phyloP scores from a whole-genome alignment of 2,113 vertebrate genomes.

The Pitta sordida region DNA sequence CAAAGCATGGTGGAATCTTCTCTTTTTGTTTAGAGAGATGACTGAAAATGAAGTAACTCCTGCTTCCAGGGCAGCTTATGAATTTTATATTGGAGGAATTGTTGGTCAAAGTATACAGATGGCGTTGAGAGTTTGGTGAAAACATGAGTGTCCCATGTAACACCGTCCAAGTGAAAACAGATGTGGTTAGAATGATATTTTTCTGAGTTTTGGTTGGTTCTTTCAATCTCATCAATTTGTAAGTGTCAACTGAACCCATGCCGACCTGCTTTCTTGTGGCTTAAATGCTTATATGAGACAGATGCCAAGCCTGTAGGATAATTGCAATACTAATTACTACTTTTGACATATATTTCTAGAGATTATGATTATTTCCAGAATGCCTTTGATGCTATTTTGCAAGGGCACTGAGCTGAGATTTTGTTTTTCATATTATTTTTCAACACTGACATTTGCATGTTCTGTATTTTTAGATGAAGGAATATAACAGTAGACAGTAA shows the following conservation, averaged over 20 bases:
- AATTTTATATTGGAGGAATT: neutral
- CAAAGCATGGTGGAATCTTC: neutral
- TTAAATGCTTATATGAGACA: constrained; percentile 12
- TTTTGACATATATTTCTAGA: constrained; percentile 20
- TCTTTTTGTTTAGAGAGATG: neutral
- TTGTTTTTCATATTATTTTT: neutral
- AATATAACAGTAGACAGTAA: neutral
- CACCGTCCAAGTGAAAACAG: neutral
- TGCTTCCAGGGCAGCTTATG: neutral
- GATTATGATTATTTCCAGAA: neutral
- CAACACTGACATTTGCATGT: neutral
- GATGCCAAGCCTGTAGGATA: constrained; percentile 6
- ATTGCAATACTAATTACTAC: constrained; percentile 32
- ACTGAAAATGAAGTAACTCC: neutral
- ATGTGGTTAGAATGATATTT: neutral
- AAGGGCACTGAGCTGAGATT: neutral
- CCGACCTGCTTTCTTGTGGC: constrained; percentile 5
- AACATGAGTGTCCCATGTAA: neutral
- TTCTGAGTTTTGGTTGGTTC: neutral
- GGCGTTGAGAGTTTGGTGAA: neutral
- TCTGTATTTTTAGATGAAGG: neutral
- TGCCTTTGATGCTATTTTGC: constrained; percentile 8
- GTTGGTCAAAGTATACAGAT: neutral
- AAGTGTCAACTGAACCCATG: neutral
- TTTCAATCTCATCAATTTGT: neutral